Evolutionary conservation across 2,797 vertebrate species (phyloP), one percentile per base, ranked within the genome.

Genomic region (Nannoperca obscura): DNA sequence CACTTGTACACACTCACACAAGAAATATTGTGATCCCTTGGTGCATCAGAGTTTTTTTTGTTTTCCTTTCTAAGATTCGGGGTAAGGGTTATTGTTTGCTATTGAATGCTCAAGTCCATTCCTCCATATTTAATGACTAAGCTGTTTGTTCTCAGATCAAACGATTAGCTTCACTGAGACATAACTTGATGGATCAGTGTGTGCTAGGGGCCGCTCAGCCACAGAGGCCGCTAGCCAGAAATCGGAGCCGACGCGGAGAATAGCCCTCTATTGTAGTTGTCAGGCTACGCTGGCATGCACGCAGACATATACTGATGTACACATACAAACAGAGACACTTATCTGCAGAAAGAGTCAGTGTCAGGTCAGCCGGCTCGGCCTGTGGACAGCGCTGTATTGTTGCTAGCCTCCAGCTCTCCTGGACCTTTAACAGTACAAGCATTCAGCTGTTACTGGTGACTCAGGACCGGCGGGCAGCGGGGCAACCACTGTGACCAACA

Each of bases 311-410:
- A 86, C 54, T 72, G 67, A 83, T 82, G 77, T 54, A 71, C 66
- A 52, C 73, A 86, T 80, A 89, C 73, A 84, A 79, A 85, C 82
- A 64, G 68, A 88, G 71, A 81, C 81, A 86, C 81, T 86, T 87
- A 84, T 87, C 74, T 84, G 76, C 86, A 90, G 84, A 89, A 86
- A 88, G 81, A 92, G 82, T 85, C 91, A 81, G 80, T 83, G 86
- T 90, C 86, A 84, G 91, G 93, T 93, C 92, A 92, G 87, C 86
- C 74, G 82, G 74, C 82, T 63, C 27, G 40, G 78, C 55, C 87
- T 61, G 75, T 72, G 84, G 88, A 95, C 91, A 94, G 92, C 90
- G 71, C 59, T 61, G 87, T 85, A 94, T 95, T 95, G 94, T 95
- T 90, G 82, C 49, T 65, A 68, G 86, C 85, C 76, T 86, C 77